Percentiles rank a stretch among this genome's conserved stretches.
These are phyloP conservation scores for Leucoma salicis DNA, from an alignment of 2,888 invertebrate genomes.

Conservation along the genomic window DNA sequence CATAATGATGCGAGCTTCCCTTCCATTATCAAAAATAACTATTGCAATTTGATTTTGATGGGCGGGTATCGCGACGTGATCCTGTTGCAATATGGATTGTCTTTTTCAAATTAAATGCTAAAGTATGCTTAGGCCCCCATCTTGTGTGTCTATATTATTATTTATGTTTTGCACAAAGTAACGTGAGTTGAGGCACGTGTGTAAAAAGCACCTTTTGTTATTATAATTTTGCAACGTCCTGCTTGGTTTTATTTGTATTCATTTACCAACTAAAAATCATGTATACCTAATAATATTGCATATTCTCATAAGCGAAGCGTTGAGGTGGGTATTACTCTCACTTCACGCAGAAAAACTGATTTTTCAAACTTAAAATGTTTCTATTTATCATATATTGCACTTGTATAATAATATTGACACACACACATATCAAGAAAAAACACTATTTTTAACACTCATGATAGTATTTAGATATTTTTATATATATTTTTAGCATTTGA, in stretches of 20 bases:
- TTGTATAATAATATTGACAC: no score
- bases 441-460: no score
- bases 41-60: conserved; percentile 70
- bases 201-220: conserved; percentile 56
- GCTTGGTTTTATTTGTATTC: conserved; percentile 26
- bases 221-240: conserved; percentile 53
- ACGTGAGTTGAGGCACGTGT: conserved; percentile 72
- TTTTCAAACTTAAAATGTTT: no score
- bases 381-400: no score
- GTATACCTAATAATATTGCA: not conserved
- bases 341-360: no score
- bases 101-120: conserved; percentile 73
- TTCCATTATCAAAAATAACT: conserved; percentile 73
- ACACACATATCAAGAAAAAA: no score
- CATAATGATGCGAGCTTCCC: conserved; percentile 64
- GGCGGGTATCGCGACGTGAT: conserved; percentile 62
- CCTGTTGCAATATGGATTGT: conserved; percentile 62
- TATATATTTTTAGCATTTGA: no score
- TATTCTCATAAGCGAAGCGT: no score
- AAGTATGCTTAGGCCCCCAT: conserved; percentile 54
- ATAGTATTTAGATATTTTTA: no score
- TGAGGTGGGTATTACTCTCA: no score
- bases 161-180: conserved; percentile 63
- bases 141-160: conserved; percentile 53
- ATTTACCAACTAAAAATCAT: conserved; percentile 19